Base-by-base conservation (phyloP, 2,797 vertebrate species). In the Darevskia mixta region DNA sequence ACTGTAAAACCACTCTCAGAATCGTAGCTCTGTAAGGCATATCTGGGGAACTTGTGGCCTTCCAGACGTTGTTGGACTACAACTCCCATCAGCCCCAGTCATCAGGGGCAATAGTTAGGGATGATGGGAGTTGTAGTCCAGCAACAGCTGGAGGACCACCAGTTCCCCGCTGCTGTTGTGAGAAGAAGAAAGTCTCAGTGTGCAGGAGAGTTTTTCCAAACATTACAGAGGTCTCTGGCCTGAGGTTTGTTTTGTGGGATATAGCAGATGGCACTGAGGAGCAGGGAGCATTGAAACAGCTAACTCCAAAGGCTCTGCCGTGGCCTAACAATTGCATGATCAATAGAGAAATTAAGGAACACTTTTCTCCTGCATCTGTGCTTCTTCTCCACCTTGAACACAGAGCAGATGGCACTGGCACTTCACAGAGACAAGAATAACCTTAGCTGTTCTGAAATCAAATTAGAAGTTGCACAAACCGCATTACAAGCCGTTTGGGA, bases 381-480 rank as follows among this genome's bases (percentile, higher is more conserved):
- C 88, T 29, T 76, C 88, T 89, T 82, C 55, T 93, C 95, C 82
- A 61, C 93, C 82, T 87, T 90, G 94, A 90, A 93, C 45, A 77
- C 91, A 86, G 72, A 81, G 66, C 93, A 94, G 93, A 95, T 93
- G 94, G 91, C 89, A 87, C 29, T n/a, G 85, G 79, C 0, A 86
- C 90, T 95, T 93, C 93, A 94, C 88, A 93, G 93, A 2, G n/a
- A 58, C 45, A 32, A 88, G 78, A 92, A 91, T 91, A 92, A 94
- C 90, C 91, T 92, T 87, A 91, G 92, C 93, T 94, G 87, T 93
- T 93, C 93, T 64, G 89, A 94, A 93, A 93, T 95, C 94, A 94
- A 93, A 93, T 93, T 94, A 92, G 92, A 93, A 89, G 89, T 90
- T 80, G 85, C 86, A 94, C 87, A 61, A 92, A 45, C 45, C 1